Percentiles rank a stretch among this genome's conserved stretches.
Conservation (phyloP, 2,797 vertebrate species). For the Chelmon rostratus region DNA sequence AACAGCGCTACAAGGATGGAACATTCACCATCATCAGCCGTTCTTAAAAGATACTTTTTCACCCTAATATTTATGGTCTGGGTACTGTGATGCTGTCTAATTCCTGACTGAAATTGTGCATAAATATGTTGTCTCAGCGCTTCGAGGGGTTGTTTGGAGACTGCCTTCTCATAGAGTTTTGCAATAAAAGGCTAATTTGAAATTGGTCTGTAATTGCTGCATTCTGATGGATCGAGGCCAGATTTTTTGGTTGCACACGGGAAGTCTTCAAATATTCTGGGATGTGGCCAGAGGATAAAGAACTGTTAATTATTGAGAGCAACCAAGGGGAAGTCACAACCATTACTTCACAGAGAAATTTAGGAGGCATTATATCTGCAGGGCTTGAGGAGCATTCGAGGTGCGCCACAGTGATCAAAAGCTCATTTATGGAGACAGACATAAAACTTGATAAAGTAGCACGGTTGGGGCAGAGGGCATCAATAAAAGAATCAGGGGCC, state of each 20-base stretch:
- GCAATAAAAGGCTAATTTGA: not conserved
- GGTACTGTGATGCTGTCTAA: no score
- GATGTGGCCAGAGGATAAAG: not conserved
- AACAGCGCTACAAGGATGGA: no score
- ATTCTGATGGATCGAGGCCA: not conserved
- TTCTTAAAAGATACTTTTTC: no score
- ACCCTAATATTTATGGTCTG: no score
- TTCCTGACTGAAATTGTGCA: no score
- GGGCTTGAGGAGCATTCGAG: not conserved
- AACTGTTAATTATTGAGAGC: not conserved
- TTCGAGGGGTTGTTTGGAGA: no score
- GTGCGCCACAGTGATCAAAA: not conserved
- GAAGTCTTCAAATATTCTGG: not conserved
- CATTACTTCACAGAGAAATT: not conserved
- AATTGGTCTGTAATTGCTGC: not conserved
- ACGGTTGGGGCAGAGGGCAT: not conserved
- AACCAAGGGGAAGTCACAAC: not conserved
- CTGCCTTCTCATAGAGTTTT: not conserved
- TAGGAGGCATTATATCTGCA: not conserved
- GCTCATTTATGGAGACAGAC: not conserved
- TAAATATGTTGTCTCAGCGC: no score
- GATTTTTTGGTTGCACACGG: not conserved
- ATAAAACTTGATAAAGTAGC: not conserved
- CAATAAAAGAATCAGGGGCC: not conserved
- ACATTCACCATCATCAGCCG: no score